Evolutionary conservation across 2,113 vertebrate species (phyloP).

Genomic region (Corythornis cristatus): DNA sequence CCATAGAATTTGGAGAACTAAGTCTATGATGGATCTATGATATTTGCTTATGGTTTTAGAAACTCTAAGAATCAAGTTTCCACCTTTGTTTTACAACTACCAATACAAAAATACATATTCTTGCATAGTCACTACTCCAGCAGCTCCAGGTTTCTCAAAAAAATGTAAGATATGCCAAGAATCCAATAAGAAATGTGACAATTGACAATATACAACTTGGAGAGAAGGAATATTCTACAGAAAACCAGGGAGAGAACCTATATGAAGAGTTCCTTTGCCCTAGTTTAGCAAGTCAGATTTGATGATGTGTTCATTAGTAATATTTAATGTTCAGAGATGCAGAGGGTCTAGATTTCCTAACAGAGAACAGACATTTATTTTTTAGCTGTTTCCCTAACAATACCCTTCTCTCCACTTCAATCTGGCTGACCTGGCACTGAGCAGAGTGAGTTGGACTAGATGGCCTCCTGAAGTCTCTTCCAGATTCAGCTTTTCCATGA

Average conservation of each 20-base stretch:
- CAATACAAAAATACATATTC: not conserved
- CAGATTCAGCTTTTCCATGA: not conserved
- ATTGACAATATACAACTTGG: not conserved
- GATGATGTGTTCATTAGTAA: not conserved
- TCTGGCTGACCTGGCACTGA: not conserved
- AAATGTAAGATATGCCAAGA: not conserved
- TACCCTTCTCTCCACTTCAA: not conserved
- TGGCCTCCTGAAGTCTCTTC: not conserved
- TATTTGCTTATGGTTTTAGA: not conserved
- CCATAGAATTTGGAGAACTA: not conserved
- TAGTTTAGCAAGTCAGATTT: not conserved
- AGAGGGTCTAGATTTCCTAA: too few species aligned
- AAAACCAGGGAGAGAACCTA: not conserved
- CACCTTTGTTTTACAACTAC: not conserved
- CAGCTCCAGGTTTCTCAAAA: not conserved
- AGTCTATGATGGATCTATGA: accelerated
- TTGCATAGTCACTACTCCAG: not conserved
- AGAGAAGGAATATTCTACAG: not conserved
- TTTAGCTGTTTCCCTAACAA: not conserved
- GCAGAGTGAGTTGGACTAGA: not conserved
- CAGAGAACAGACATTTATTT: not conserved
- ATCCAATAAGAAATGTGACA: not conserved
- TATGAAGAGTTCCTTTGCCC: not conserved
- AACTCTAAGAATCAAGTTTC: not conserved
- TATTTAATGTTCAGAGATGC: not conserved